phyloP scores from a whole-genome alignment of 2,888 invertebrate species.

The Erpobdella octoculata region DNA sequence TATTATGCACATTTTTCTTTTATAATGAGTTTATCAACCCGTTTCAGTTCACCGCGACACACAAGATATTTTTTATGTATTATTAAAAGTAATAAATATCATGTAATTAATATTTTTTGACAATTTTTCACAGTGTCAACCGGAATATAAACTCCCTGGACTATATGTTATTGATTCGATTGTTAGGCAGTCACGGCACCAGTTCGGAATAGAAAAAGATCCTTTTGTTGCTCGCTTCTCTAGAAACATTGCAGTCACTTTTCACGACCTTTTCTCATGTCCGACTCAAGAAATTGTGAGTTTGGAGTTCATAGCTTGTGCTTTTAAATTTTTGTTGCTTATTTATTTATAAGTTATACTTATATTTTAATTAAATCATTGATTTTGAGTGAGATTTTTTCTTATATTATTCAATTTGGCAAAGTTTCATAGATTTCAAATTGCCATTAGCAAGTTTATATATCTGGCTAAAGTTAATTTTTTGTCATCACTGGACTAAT shows the following conservation, averaged over 20 bases:
- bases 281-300: constrained; percentile 85
- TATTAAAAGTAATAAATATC: no score
- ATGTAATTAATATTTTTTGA: no score
- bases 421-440: no score
- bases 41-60: no score
- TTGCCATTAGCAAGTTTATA: no score
- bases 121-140: constrained; percentile 69
- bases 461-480: no score
- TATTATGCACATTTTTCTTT: no score
- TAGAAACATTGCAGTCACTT: constrained; percentile 87
- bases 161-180: constrained; percentile 98
- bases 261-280: constrained; percentile 84
- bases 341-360: neutral
- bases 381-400: neutral
- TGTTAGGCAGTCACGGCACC: constrained; percentile 91
- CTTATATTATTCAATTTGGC: no score
- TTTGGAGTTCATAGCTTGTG: neutral
- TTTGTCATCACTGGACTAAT: neutral
- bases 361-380: no score
- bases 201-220: constrained; percentile 92
- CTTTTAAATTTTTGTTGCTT: neutral
- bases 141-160: constrained; percentile 96
- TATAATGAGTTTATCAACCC: no score
- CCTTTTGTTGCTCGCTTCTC: constrained; percentile 92
- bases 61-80: no score